Evolutionary conservation across 2,888 invertebrate species (phyloP), one percentile per base, ranked within the genome.

Genomic region (Pheosia tremula): DNA sequence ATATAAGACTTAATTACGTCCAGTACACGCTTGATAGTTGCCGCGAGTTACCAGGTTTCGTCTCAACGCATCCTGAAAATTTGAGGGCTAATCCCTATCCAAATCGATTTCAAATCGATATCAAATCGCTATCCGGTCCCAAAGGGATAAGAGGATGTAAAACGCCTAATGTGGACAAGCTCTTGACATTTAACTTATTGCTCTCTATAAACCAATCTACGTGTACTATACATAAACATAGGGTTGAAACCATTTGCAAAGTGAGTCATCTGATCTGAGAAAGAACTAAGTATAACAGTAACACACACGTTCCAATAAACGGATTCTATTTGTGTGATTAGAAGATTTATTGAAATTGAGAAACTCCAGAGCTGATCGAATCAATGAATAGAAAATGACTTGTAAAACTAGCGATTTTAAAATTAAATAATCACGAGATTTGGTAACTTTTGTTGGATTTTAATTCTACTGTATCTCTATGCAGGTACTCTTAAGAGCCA

Each of bases 281-380:
- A 56, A 56, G 6, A 45, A 8, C 56, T 39, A 39, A 39, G 41
- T 56, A 8, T 37, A 52, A 36, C 53, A 53, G 0, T 37, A 52
- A 36, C 53, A 53, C 53, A 58, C 66, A 65, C 63, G 59, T 63
- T 59, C 62, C 65, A 64, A 66, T 68, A 65, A 74, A 68, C 71
- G 56, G 62, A 64, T 67, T 70, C 71, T 74, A 74, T 74, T 72
- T 71, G 63, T 69, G 67, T 69, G 61, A 10, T 9, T 7, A 52
- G 60, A 63, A 66, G 74, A 71, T 68, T 66, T 66, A 72, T 74
- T 61, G 63, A 10, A 66, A 64, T 52, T n/a, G 47, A 47, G 47
- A 11, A 47, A 47, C 47, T 5, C 5, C 5, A 41, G 4, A 9
- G 47, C 47, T 47, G 5, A n/a, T 47, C 5, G 11, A 4, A n/a